A percentile compares a stretch with the other conserved stretches of the same genome.
phyloP scores from a whole-genome alignment of 2,113 vertebrate genomes.

The Cercopithecus mona region DNA sequence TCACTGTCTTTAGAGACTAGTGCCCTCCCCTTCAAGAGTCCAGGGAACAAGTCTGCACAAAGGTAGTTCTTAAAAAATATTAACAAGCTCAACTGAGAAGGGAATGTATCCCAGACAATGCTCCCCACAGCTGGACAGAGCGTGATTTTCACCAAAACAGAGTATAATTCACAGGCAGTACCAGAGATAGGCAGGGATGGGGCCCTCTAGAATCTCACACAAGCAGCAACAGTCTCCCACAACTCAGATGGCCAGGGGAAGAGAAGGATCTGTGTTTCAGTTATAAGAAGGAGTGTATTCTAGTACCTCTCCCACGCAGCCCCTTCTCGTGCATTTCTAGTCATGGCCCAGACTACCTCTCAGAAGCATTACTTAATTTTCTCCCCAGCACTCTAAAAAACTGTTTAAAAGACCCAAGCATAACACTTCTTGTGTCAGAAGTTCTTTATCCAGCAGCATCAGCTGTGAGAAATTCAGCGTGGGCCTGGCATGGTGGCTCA shows the following conservation, averaged over 20 bases:
- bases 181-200: constrained; percentile 30
- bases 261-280: constrained; percentile 34
- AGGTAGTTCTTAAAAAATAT: background rate
- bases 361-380: background rate
- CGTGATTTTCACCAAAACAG: constrained; percentile 46
- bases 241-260: constrained; percentile 49
- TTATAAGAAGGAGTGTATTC: constrained; percentile 24
- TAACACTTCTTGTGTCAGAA: background rate
- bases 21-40: background rate
- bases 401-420: background rate
- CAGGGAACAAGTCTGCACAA: constrained; percentile 23
- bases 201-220: background rate
- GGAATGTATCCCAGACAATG: background rate
- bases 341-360: background rate
- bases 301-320: background rate
- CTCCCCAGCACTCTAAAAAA: background rate
- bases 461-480: background rate
- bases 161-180: constrained; percentile 62
- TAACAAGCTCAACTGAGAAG: background rate
- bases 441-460: background rate
- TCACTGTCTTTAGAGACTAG: background rate
- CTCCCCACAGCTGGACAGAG: constrained; percentile 54
- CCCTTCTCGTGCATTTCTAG: background rate
- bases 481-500: no score
- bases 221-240: constrained; percentile 30